A percentile compares a stretch with the other conserved stretches of the same genome.
Evolutionary conservation across 2,797 vertebrate genomes (phyloP).

Genomic region (Apodemus agrarius): DNA sequence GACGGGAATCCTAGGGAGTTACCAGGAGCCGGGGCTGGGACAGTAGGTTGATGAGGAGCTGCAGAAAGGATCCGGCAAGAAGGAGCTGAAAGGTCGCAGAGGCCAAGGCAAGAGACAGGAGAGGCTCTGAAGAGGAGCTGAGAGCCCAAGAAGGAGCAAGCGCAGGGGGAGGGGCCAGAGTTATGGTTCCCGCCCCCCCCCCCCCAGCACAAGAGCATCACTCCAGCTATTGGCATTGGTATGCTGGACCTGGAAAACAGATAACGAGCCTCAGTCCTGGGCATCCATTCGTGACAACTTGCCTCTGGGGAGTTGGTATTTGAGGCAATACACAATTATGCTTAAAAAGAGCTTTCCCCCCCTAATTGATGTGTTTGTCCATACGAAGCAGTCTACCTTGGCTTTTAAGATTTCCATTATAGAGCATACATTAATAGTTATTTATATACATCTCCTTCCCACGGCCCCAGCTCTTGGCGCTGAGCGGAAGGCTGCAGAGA

Average conservation of each 20-base stretch:
- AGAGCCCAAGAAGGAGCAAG: neutral
- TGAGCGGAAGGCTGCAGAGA: neutral
- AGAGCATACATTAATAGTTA: neutral
- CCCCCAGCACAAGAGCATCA: neutral
- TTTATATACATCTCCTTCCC: neutral
- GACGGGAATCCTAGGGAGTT: neutral
- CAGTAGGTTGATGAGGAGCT: neutral
- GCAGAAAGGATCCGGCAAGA: neutral
- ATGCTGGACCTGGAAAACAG: neutral
- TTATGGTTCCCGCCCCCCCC: too few species aligned
- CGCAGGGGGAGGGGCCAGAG: neutral
- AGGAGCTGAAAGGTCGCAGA: neutral
- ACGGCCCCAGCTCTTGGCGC: neutral
- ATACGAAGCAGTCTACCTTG: neutral
- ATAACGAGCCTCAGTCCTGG: neutral
- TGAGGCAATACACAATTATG: neutral
- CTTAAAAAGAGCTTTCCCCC: constrained; percentile 41
- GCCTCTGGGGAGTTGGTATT: neutral
- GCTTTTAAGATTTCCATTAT: constrained; percentile 1
- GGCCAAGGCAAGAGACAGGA: neutral
- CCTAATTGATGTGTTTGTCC: neutral
- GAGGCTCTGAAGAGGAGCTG: neutral
- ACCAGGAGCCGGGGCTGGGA: neutral
- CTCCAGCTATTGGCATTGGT: neutral
- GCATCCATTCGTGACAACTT: neutral